phyloP scores from a whole-genome alignment of 2,888 invertebrate genomes.

The Dryomyza anilis region DNA sequence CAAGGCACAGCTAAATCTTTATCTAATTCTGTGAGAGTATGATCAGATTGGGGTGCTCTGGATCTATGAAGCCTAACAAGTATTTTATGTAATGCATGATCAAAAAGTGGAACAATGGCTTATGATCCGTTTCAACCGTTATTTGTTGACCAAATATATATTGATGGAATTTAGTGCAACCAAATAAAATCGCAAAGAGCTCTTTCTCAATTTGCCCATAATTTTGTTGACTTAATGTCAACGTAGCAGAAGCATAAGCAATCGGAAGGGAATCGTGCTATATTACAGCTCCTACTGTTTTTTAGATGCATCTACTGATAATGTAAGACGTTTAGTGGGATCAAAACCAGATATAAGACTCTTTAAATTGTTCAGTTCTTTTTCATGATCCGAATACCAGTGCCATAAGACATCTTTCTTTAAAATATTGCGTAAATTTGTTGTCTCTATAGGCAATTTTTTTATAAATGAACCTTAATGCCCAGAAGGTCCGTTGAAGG shows the following conservation, averaged over 20 bases:
- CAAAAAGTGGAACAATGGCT: slow-evolving; percentile 20
- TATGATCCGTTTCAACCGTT: slow-evolving; percentile 27
- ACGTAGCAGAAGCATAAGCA: slow-evolving; percentile 8
- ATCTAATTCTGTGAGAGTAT: slow-evolving; percentile 11
- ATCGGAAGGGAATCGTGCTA: slow-evolving; percentile 21
- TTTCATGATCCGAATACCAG: slow-evolving; percentile 13
- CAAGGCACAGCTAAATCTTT: slow-evolving; percentile 19
- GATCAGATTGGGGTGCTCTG: neutral
- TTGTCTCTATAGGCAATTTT: slow-evolving; percentile 24
- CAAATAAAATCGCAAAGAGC: slow-evolving; percentile 32
- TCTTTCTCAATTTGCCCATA: slow-evolving; percentile 35
- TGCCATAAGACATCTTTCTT: slow-evolving; percentile 18
- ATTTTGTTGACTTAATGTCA: slow-evolving; percentile 25
- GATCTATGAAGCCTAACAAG: neutral
- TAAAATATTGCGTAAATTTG: slow-evolving; percentile 8
- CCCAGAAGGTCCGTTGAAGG: slow-evolving; percentile 19
- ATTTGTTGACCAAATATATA: slow-evolving; percentile 22
- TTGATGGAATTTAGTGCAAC: slow-evolving; percentile 28
- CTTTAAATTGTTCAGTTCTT: slow-evolving; percentile 24
- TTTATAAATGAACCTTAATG: slow-evolving; percentile 33
- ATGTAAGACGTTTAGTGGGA: slow-evolving; percentile 9
- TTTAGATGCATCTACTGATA: slow-evolving; percentile 27
- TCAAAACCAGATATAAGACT: slow-evolving; percentile 27
- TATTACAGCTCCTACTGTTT: slow-evolving; percentile 28
- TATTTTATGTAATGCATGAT: neutral